Conservation (phyloP, 2,797 vertebrate species). For the Synanceia verrucosa region DNA sequence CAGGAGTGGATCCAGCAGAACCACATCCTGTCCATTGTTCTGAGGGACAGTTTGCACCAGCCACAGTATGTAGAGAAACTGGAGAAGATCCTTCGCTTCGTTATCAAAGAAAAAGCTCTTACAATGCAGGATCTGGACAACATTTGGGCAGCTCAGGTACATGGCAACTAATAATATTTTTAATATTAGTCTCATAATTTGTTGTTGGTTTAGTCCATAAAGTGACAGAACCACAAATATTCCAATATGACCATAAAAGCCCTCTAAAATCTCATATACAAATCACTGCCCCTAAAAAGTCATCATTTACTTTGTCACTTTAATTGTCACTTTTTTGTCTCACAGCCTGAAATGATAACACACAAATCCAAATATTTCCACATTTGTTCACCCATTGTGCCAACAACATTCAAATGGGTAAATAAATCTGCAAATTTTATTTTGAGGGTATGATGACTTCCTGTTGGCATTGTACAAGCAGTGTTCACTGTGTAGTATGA, state of each 20-base stretch:
- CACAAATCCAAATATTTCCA: too few species aligned
- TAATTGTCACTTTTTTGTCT: too few species aligned
- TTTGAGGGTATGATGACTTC: too few species aligned
- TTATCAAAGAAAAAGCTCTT: constrained; percentile 99
- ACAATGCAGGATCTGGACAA: constrained; percentile 99
- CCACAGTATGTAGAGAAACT: constrained; percentile 99
- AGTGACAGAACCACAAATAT: neutral
- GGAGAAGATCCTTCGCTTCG: constrained; percentile 99
- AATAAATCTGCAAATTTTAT: too few species aligned
- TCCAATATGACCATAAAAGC: neutral
- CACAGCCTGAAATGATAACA: too few species aligned
- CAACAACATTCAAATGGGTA: too few species aligned
- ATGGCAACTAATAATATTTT: neutral
- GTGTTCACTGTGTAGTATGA: too few species aligned
- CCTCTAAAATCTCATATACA: too few species aligned
- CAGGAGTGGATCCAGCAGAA: constrained; percentile 99
- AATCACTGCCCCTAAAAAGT: too few species aligned
- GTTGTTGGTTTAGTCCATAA: neutral
- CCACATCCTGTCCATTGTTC: constrained; percentile 97
- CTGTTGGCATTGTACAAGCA: too few species aligned
- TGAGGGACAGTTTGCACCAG: constrained; percentile 98
- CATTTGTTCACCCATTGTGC: too few species aligned
- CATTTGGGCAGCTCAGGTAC: constrained; percentile 99
- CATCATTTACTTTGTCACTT: too few species aligned
- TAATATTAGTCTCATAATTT: neutral